A percentile compares a stretch with the other conserved stretches of the same genome.
These are phyloP conservation scores for Lontra canadensis DNA, from an alignment of 2,113 vertebrate genomes.

Conservation along the genomic window DNA sequence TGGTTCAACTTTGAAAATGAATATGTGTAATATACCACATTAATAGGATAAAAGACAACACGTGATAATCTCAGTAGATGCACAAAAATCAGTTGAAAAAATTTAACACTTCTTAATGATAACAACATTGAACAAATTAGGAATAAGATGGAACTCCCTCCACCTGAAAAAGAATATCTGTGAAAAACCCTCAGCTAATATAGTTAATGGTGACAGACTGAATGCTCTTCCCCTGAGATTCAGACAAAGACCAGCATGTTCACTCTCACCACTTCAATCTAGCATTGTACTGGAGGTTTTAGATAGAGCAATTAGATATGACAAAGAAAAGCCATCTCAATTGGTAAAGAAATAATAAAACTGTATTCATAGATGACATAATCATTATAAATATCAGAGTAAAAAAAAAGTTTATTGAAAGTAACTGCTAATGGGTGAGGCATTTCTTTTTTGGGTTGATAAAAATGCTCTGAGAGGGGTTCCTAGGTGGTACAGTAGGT, in stretches of 20 bases:
- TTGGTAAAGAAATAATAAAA: background rate
- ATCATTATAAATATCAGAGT: background rate
- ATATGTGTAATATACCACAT: background rate
- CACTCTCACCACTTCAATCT: background rate
- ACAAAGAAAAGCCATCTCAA: background rate
- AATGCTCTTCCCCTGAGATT: background rate
- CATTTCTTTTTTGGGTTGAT: background rate
- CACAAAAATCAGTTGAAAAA: background rate
- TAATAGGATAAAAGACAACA: background rate
- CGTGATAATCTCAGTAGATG: background rate
- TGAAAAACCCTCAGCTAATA: background rate
- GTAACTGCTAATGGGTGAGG: background rate
- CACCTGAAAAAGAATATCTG: background rate
- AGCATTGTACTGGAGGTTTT: background rate
- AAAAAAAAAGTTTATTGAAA: background rate
- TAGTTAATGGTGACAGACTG: background rate
- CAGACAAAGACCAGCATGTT: background rate
- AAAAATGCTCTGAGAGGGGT: background rate
- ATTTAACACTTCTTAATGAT: background rate
- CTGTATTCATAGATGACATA: background rate
- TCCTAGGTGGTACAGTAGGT: background rate
- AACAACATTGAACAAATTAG: background rate
- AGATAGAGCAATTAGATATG: background rate
- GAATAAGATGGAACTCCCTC: background rate
- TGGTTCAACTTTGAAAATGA: background rate